A percentile compares a stretch with the other conserved stretches of the same genome.
Conservation (phyloP, 2,113 vertebrate species). For the Podocnemis expansa region DNA sequence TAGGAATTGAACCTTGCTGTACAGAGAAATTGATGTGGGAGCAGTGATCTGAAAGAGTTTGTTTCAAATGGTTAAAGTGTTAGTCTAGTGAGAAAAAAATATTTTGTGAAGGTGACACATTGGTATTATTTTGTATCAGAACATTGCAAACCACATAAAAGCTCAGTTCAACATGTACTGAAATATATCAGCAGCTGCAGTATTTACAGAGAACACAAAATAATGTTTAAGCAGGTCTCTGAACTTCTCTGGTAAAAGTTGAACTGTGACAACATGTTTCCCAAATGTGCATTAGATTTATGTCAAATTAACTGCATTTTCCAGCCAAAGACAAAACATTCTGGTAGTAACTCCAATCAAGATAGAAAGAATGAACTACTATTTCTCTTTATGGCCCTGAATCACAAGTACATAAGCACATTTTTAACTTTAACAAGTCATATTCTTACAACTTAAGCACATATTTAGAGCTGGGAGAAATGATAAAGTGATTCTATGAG, state of each 20-base stretch:
- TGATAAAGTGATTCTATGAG: neutral
- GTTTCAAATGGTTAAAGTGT: neutral
- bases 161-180: neutral
- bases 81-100: neutral
- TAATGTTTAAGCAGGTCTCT: neutral
- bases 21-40: neutral
- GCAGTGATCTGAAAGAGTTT: neutral
- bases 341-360: neutral
- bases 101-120: neutral
- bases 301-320: neutral
- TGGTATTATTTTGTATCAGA: neutral
- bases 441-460: neutral
- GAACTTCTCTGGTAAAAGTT: neutral
- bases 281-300: neutral
- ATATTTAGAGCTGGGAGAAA: neutral
- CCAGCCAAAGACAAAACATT: neutral
- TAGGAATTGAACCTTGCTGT: neutral
- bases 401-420: neutral
- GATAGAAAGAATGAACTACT: neutral
- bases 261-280: neutral
- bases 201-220: neutral
- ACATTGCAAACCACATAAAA: neutral
- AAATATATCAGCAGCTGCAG: neutral
- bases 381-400: neutral
- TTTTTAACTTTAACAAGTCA: neutral